phyloP scores from a whole-genome alignment of 2,113 vertebrate genomes.

The Lasiurus cinereus region DNA sequence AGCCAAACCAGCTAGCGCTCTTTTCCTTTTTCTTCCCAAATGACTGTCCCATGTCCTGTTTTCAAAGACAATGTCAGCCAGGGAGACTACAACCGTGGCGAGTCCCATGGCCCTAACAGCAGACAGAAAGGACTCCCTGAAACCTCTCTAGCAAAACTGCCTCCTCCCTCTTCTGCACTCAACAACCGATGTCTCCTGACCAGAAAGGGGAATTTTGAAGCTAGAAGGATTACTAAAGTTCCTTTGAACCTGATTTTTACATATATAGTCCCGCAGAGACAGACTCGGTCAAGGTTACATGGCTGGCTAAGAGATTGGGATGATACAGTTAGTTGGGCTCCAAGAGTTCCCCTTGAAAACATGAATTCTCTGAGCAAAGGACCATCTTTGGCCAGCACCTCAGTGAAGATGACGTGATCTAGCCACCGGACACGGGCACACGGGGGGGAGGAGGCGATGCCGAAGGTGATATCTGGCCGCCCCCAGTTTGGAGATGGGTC shows the following conservation, averaged over 20 bases:
- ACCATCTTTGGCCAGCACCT: background rate
- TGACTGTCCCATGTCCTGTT: background rate
- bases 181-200: background rate
- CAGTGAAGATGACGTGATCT: no score
- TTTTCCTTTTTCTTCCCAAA: background rate
- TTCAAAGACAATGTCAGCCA: background rate
- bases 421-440: background rate
- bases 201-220: background rate
- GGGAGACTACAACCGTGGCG: background rate
- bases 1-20: no score
- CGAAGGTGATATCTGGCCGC: no score
- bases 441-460: accelerated
- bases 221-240: background rate
- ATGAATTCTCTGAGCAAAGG: background rate
- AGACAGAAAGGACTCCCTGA: background rate
- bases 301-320: background rate
- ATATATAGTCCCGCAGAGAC: background rate
- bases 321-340: background rate
- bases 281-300: background rate
- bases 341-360: background rate
- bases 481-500: accelerated
- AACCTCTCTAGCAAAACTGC: background rate
- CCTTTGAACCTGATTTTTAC: background rate
- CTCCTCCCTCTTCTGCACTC: no score
- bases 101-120: background rate